These are phyloP conservation scores for Phymastichus coffea DNA, from an alignment of 1,140 invertebrate species.

Conservation along the genomic window DNA sequence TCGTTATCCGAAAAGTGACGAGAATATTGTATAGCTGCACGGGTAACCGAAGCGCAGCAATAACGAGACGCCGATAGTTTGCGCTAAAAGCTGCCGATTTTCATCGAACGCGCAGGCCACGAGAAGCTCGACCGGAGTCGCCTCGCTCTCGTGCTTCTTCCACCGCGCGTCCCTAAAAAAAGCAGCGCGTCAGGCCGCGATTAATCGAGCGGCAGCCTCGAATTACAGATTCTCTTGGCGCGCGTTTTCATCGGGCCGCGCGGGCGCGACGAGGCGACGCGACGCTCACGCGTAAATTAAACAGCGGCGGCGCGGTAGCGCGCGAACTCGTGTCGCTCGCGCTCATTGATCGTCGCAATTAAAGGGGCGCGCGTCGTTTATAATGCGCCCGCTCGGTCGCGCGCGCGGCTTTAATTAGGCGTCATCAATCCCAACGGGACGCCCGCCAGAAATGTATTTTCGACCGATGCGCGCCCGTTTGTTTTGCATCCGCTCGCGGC, in stretches of 20 bases:
- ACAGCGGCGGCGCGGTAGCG: neutral
- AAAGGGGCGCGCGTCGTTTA: conserved; percentile 52
- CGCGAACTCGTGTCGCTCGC: neutral
- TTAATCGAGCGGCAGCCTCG: conserved; percentile 5
- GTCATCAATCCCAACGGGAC: conserved; percentile 48
- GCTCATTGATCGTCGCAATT: conserved; percentile 53
- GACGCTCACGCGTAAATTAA: neutral
- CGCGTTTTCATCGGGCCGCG: neutral
- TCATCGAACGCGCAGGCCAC: no score
- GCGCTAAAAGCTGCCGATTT: no score
- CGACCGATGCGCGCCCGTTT: neutral
- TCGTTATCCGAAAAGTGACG: no score
- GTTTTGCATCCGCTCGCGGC: neutral
- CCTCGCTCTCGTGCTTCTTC: no score
- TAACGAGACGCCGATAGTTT: no score
- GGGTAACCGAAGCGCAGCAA: no score
- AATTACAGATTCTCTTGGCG: neutral
- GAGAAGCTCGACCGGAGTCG: no score
- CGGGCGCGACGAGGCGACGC: neutral
- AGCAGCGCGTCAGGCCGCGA: no score
- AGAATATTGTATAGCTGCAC: no score
- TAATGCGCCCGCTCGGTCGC: no score
- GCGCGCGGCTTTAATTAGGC: conserved; percentile 50
- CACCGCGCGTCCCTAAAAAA: no score
- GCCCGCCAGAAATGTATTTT: no score